These are phyloP conservation scores for Trachelipus rathkii DNA, from an alignment of 1,140 invertebrate species.

Conservation along the genomic window DNA sequence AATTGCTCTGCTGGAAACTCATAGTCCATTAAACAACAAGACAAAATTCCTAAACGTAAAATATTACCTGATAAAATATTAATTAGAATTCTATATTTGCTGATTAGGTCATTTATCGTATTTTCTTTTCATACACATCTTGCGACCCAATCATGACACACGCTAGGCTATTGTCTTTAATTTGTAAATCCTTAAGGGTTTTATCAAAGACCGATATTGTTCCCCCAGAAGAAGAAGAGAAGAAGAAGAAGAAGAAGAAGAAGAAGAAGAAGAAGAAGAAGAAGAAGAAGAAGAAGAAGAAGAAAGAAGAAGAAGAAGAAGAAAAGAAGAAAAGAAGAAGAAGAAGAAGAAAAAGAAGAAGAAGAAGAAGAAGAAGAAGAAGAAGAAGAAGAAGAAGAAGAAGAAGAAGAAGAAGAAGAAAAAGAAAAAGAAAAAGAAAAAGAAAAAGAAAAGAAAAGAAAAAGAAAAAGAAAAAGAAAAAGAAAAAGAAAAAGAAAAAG, in stretches of 20 bases:
- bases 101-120: too few species aligned
- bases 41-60: too few species aligned
- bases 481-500: conserved; percentile 3
- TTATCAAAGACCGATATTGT: not conserved
- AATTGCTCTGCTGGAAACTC: too few species aligned
- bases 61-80: too few species aligned
- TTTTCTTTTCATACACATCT: too few species aligned
- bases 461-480: conserved; percentile 10
- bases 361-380: conserved; percentile 2
- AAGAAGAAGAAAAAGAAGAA: not conserved
- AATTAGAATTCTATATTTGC: too few species aligned
- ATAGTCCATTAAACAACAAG: too few species aligned
- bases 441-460: conserved; percentile 9
- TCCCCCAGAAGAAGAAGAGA: conserved; percentile 8
- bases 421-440: conserved; percentile 10
- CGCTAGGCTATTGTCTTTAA: too few species aligned
- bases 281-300: not conserved
- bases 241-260: conserved; percentile 4
- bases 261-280: not conserved
- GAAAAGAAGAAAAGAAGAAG: not conserved
- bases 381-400: conserved; percentile 9
- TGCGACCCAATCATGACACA: too few species aligned
- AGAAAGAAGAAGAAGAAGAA: conserved; percentile 3
- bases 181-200: not conserved
- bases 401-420: conserved; percentile 10